These are phyloP conservation scores for Drosophila miranda DNA, from an alignment of 1,140 invertebrate species.

Conservation along the genomic window DNA sequence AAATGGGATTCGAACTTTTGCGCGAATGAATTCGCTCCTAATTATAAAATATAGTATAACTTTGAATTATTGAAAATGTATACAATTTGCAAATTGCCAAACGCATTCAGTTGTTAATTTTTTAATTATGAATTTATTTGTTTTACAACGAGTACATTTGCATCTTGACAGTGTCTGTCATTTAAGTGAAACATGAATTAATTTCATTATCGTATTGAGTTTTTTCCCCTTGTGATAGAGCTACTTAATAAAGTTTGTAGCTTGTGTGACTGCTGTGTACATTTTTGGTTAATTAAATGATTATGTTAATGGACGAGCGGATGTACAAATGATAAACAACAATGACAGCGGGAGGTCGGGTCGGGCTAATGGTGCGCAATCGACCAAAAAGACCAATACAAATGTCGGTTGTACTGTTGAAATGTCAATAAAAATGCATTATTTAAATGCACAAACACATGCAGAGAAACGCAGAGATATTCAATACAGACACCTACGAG, in stretches of 20 bases:
- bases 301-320: conserved; percentile 80
- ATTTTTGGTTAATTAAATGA: conserved; percentile 79
- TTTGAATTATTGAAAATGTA: conserved; percentile 55
- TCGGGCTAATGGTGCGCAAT: conserved; percentile 59
- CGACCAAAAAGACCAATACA: conserved; percentile 71
- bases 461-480: not conserved
- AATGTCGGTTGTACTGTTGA: conserved; percentile 77
- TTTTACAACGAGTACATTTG: conserved; percentile 46
- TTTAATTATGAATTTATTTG: conserved; percentile 72
- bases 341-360: conserved; percentile 29
- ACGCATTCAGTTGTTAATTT: conserved; percentile 57
- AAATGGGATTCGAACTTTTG: no score
- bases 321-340: conserved; percentile 69
- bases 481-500: not conserved
- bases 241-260: conserved; percentile 56
- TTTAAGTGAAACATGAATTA: conserved; percentile 77
- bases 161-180: conserved; percentile 79
- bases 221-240: conserved; percentile 10
- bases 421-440: conserved; percentile 79
- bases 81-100: conserved; percentile 45
- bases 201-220: conserved; percentile 40
- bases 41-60: conserved; percentile 29
- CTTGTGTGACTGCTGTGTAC: conserved; percentile 48
- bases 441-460: conserved; percentile 57
- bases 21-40: conserved; percentile 13